Conservation (phyloP, 2,888 invertebrate species). For the Prenolepis imparis region DNA sequence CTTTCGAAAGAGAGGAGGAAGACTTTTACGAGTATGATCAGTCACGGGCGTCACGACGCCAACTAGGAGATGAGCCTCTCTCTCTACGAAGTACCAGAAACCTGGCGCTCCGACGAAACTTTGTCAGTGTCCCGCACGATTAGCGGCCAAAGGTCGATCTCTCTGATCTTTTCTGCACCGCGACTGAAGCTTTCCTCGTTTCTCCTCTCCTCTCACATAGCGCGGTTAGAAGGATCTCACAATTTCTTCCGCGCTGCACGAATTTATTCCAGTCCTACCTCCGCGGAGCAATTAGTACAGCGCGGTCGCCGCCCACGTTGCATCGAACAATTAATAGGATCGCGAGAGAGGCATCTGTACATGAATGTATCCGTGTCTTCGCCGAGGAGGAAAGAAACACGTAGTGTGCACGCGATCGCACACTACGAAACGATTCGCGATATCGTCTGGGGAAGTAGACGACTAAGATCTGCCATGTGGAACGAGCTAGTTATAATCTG, state of each 20-base stretch:
- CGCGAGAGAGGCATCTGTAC: conserved; percentile 29
- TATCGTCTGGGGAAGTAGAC: conserved; percentile 69
- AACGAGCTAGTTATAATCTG: too few species aligned
- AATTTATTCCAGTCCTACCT: conserved; percentile 80
- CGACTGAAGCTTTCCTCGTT: conserved; percentile 62
- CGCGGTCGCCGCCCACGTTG: conserved; percentile 84
- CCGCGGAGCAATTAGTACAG: conserved; percentile 82
- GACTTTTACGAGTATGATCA: conserved; percentile 71
- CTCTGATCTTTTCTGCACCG: conserved; percentile 66
- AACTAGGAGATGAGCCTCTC: conserved; percentile 50
- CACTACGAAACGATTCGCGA: conserved; percentile 64
- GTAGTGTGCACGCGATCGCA: conserved; percentile 72
- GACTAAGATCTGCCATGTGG: conserved; percentile 58
- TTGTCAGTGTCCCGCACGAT: conserved; percentile 74
- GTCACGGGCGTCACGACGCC: conserved; percentile 69
- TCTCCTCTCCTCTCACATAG: conserved; percentile 55
- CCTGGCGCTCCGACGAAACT: conserved; percentile 66
- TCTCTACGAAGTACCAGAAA: conserved; percentile 48
- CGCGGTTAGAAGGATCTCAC: conserved; percentile 53
- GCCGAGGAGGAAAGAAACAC: conserved; percentile 20
- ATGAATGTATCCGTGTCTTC: background rate
- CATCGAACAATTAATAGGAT: conserved; percentile 83
- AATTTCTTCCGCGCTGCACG: conserved; percentile 68
- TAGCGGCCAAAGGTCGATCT: conserved; percentile 71
- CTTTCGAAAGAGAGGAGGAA: conserved; percentile 57